Base-by-base conservation (phyloP, 2,888 invertebrate species). In the Harpalus rubripes region DNA sequence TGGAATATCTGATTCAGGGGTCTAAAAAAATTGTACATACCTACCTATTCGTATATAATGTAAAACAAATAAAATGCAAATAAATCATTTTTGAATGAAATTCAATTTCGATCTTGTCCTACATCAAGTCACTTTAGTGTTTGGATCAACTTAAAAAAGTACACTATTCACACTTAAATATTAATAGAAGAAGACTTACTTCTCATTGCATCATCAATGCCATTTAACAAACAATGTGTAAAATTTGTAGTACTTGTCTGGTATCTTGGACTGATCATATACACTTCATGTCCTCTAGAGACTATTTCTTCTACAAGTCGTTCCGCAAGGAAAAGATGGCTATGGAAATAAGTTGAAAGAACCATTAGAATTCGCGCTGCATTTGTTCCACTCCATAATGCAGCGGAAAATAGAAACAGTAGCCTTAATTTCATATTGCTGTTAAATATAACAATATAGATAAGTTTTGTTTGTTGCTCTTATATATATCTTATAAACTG, bases 231-330 rank as follows among this genome's bases (percentile, higher is more conserved):
- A 59, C 58, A 58, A 32, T 79, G 6, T 79, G 58, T 79, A 39
- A 32, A 59, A 58, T 79, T 79, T 26, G 58, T 79, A n/a, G 56
- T 8, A 7, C 1, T 32, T 32, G 59, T 79, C 22, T 58, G 58
- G 2, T 18, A 5, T 8, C 15, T 58, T 8, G 56, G 59, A 16
- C 59, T 79, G 15, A 79, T 32, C 59, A 79, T 59, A 5, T 58
- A 32, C 5, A 79, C 79, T 32, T 59, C 79, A 59, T 79, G 79
- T n/a, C 79, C 79, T 15, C 59, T 18, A 16, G 12, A 10, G 0
- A 39, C 79, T 7, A 79, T 8, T 16, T 22, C 58, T 59, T 26
- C 5, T n/a, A 79, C 18, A n/a, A 79, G n/a, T 5, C 32, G 26
- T 8, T 79, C 32, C 8, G 58, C 79, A 12, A 79, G 79, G 7